Base-by-base conservation (phyloP, 2,888 invertebrate species). In the Calliopum simillimum region DNA sequence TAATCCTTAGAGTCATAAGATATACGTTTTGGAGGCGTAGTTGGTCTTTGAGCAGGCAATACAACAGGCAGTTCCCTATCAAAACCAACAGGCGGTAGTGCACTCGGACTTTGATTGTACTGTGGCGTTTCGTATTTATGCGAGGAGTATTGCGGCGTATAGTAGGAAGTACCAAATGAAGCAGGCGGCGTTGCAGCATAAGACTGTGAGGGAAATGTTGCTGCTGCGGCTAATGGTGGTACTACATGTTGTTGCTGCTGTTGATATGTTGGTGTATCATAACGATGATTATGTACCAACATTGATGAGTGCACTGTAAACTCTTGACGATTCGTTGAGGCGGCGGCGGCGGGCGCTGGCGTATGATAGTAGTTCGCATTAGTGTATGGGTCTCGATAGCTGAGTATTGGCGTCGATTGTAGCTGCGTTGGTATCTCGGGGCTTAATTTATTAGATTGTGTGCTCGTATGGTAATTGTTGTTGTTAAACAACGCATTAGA, bases 1-100 rank as follows among this genome's bases (percentile, higher is more conserved):
- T 83, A 83, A 77, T 84, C 84, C 77, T 83, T 83, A 68, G 84
- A 84, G 76, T 81, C 82, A 75, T 85, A 84, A 74, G 82, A 84
- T 73, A 85, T 76, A 71, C 72, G 70, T 49, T 74, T 47, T 62
- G 76, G 70, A 13, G 75, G 62, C 13, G 68, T 44, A 76, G 62
- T 63, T 69, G 56, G 67, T 47, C 70, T 71, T 19, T 77, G 79
- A 53, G 73, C 70, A 56, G 75, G 77, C 64, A 80, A 79, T 11
- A 78, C 78, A 64, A 73, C 23, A 72, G 74, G 71, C 53, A 72
- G 65, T 19, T 69, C 69, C 13, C 76, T 74, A 67, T 74, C 64
- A 61, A 64, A 69, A 62, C 71, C 70, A 14, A 59, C 67, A 41
- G 61, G 73, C 53, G 43, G 65, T 65, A 72, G 69, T 53, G 71